Evolutionary conservation across 2,888 invertebrate genomes (phyloP).

Genomic region (Psylliodes chrysocephalus): DNA sequence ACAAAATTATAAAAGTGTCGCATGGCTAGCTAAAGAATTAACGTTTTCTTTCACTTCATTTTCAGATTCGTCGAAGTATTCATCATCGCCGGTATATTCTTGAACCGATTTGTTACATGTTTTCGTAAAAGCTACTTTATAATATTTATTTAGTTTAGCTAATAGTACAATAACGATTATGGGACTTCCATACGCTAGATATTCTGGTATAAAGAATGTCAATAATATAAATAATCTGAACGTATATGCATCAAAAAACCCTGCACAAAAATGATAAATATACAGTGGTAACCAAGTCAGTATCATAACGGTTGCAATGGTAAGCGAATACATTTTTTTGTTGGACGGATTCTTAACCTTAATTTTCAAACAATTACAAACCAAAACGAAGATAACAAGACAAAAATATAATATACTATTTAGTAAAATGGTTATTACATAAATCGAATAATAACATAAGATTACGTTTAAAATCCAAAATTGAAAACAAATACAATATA

Average conservation of each 20-base stretch:
- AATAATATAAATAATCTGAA: background rate
- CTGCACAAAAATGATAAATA: background rate
- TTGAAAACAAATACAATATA: background rate
- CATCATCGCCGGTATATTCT: background rate
- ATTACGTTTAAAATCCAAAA: background rate
- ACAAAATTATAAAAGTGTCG: background rate
- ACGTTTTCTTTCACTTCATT: background rate
- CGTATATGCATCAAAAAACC: background rate
- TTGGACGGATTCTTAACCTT: background rate
- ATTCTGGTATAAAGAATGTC: conserved; percentile 8
- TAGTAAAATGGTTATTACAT: background rate
- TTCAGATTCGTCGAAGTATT: conserved; percentile 1
- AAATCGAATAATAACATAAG: background rate
- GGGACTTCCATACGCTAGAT: conserved; percentile 10
- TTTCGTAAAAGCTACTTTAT: conserved; percentile 4
- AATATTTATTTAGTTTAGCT: conserved; percentile 3
- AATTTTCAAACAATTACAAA: conserved; percentile 2
- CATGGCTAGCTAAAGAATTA: background rate
- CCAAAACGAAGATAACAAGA: background rate
- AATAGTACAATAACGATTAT: background rate
- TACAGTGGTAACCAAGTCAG: conserved; percentile 1
- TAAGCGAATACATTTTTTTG: conserved; percentile 1
- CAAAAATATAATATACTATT: background rate
- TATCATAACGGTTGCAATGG: background rate
- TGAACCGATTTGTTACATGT: background rate